phyloP scores from a whole-genome alignment of 2,797 vertebrate species.

The Orientallactaga sibirica region DNA sequence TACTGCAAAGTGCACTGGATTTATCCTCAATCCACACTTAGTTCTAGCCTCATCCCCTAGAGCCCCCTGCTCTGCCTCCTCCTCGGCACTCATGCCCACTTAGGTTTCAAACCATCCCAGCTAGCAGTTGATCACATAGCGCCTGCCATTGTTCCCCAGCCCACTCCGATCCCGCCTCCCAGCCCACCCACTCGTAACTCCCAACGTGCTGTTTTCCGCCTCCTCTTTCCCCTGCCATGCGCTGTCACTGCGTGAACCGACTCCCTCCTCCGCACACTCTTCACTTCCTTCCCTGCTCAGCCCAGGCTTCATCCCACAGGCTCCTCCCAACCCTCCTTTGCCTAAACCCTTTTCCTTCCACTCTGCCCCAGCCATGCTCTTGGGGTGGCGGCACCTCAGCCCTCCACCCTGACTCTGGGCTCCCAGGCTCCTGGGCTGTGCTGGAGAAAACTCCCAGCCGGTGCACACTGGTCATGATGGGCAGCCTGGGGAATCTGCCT shows the following conservation, averaged over 20 bases:
- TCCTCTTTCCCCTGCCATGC: slow-evolving; percentile 54
- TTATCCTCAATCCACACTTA: background rate
- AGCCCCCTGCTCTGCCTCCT: background rate
- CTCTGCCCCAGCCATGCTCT: background rate
- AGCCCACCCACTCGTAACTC: slow-evolving; percentile 44
- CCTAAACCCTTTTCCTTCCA: background rate
- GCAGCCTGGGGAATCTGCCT: slow-evolving; percentile 58
- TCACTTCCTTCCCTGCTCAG: slow-evolving; percentile 36
- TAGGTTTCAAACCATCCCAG: slow-evolving; percentile 26
- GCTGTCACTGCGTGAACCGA: slow-evolving; percentile 21
- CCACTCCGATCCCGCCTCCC: slow-evolving; percentile 64
- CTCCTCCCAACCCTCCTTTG: background rate
- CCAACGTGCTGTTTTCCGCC: slow-evolving; percentile 53
- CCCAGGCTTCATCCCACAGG: background rate
- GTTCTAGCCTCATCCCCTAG: background rate
- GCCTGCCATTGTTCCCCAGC: slow-evolving; percentile 64
- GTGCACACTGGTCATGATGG: slow-evolving; percentile 13
- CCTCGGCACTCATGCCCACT: slow-evolving; percentile 58
- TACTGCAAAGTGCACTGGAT: background rate
- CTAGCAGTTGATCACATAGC: slow-evolving; percentile 69
- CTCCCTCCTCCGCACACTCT: background rate
- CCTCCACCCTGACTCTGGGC: slow-evolving; percentile 11
- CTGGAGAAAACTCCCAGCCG: slow-evolving; percentile 66
- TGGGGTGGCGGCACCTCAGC: background rate
- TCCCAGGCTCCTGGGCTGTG: slow-evolving; percentile 37